Conservation (phyloP, 1,140 invertebrate species). For the Zaprionus tsacasi region DNA sequence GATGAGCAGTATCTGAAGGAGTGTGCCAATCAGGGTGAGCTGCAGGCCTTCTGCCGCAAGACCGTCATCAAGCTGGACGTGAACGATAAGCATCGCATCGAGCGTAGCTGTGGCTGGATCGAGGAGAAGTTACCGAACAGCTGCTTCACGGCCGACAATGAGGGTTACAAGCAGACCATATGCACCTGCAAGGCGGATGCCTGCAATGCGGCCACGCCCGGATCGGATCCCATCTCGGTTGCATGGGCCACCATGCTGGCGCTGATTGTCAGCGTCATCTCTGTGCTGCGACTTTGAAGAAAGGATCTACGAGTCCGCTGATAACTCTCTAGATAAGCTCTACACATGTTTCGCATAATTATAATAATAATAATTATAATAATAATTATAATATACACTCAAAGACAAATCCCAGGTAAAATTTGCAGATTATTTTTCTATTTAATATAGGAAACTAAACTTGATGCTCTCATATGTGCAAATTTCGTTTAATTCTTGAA, state of each 20-base stretch:
- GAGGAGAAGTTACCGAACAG: slow-evolving; percentile 68
- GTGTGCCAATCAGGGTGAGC: slow-evolving; percentile 33
- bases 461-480: not conserved
- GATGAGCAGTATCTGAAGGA: slow-evolving; percentile 72
- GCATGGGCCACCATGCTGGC: slow-evolving; percentile 28
- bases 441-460: not conserved
- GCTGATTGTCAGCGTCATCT: slow-evolving; percentile 18
- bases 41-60: slow-evolving; percentile 71
- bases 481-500: not conserved
- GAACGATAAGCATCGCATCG: slow-evolving; percentile 84
- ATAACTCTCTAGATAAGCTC: not conserved
- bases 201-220: slow-evolving; percentile 84
- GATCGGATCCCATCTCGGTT: not conserved
- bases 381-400: slow-evolving; percentile 1
- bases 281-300: slow-evolving; percentile 44
- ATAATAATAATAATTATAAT: not conserved
- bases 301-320: not conserved
- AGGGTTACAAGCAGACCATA: slow-evolving; percentile 85
- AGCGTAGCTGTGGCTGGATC: slow-evolving; percentile 85
- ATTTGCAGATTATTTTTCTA: too few relatives aligned
- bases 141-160: slow-evolving; percentile 86
- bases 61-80: slow-evolving; percentile 80
- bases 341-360: slow-evolving; percentile 1
- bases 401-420: not conserved
- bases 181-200: slow-evolving; percentile 86